These are phyloP conservation scores for Biston betularia DNA, from an alignment of 2,888 invertebrate species.

Conservation along the genomic window DNA sequence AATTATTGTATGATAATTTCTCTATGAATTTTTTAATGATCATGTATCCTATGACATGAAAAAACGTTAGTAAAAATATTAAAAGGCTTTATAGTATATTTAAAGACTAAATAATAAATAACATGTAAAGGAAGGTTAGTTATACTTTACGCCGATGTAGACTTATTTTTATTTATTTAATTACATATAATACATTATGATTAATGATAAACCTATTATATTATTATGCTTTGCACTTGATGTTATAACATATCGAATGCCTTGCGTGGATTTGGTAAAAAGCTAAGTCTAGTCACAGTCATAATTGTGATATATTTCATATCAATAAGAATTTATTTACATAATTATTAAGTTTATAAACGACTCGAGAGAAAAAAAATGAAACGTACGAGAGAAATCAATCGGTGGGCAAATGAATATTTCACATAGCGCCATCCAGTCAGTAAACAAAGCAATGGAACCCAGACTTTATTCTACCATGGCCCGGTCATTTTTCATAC, in stretches of 20 bases:
- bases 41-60: constrained; percentile 40
- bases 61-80: constrained; percentile 44
- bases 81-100: constrained; percentile 46
- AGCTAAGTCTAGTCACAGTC: not conserved
- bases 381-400: too few species aligned
- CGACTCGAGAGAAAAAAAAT: too few species aligned
- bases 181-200: constrained; percentile 52
- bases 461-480: too few species aligned
- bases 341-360: too few species aligned
- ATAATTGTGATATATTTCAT: not conserved
- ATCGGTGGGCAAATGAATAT: too few species aligned
- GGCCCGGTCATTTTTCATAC: too few species aligned
- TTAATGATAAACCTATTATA: constrained; percentile 45
- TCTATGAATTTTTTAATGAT: constrained; percentile 29
- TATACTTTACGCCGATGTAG: constrained; percentile 48
- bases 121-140: constrained; percentile 67
- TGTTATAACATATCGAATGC: constrained; percentile 36
- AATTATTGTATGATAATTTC: constrained; percentile 7
- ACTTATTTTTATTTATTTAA: constrained; percentile 49
- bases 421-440: too few species aligned
- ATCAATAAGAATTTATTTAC: too few species aligned
- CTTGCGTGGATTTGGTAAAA: constrained; percentile 34
- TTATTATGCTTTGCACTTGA: constrained; percentile 49
- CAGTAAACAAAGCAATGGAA: too few species aligned
- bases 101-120: constrained; percentile 66